These are phyloP conservation scores for Agrochola lychnidis DNA, from an alignment of 2,888 invertebrate species.

Conservation along the genomic window DNA sequence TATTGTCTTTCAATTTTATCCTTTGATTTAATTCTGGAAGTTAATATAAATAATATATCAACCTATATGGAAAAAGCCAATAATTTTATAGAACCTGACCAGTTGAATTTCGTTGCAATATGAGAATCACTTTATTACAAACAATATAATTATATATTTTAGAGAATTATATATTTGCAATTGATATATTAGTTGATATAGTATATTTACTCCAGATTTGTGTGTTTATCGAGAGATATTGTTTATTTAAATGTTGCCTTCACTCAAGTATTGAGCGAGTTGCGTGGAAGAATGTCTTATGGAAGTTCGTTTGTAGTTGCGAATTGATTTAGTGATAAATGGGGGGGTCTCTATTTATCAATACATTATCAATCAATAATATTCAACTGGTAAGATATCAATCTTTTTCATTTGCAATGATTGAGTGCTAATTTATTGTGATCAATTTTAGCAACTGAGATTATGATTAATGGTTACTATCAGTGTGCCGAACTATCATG, in stretches of 20 bases:
- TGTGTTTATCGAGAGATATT: constrained; percentile 47
- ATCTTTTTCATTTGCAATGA: constrained; percentile 6
- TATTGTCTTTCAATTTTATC: constrained; percentile 13
- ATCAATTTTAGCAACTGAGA: constrained; percentile 46
- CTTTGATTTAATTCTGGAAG: constrained; percentile 11
- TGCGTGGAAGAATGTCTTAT: constrained; percentile 65
- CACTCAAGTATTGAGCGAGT: constrained; percentile 55
- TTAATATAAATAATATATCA: constrained; percentile 16
- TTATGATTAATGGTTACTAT: constrained; percentile 36
- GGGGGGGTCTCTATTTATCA: constrained; percentile 37
- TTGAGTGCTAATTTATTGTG: constrained; percentile 18
- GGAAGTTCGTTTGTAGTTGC: constrained; percentile 36
- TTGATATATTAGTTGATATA: constrained; percentile 44
- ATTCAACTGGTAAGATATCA: constrained; percentile 26
- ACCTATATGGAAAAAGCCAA: neutral
- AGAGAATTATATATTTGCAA: constrained; percentile 52
- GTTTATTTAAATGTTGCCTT: constrained; percentile 54
- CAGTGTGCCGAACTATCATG: constrained; percentile 16
- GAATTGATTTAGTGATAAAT: constrained; percentile 48
- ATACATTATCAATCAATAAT: constrained; percentile 25
- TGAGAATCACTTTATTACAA: constrained; percentile 40
- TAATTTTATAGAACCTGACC: constrained; percentile 21
- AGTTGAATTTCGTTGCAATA: constrained; percentile 48
- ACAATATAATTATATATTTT: constrained; percentile 42
- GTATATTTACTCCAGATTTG: constrained; percentile 49